phyloP scores from a whole-genome alignment of 2,888 invertebrate species.

The Teinopalpus imperialis region DNA sequence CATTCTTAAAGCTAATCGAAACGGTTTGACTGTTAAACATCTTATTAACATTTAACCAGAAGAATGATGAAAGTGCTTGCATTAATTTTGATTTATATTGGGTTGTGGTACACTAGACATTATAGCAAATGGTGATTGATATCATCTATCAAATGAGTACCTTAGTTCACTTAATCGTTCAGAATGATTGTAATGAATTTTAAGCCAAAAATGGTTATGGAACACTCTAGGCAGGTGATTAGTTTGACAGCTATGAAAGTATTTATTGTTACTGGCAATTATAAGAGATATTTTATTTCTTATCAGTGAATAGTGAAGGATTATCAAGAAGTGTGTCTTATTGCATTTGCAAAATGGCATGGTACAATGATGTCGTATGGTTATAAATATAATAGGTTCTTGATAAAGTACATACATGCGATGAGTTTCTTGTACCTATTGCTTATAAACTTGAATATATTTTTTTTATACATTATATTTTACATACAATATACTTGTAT shows the following conservation, averaged over 20 bases:
- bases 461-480: no score
- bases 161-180: conserved; percentile 12
- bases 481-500: no score
- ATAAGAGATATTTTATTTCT: neutral
- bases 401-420: no score
- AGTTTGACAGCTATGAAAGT: conserved; percentile 12
- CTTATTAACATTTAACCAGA: conserved; percentile 20
- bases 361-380: no score
- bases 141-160: conserved; percentile 17
- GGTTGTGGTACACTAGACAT: conserved; percentile 10
- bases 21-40: conserved; percentile 21
- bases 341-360: no score
- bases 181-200: conserved; percentile 4
- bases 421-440: no score
- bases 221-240: conserved; percentile 18
- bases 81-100: conserved; percentile 25
- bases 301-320: no score
- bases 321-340: no score
- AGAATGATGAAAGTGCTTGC: conserved; percentile 23
- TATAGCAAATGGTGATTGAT: conserved; percentile 22
- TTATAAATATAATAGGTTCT: no score
- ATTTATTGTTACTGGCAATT: neutral
- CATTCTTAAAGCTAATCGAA: conserved; percentile 25
- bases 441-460: no score
- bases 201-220: conserved; percentile 5